Evolutionary conservation across 2,888 invertebrate genomes (phyloP).

Genomic region (Strigamia crassipes): DNA sequence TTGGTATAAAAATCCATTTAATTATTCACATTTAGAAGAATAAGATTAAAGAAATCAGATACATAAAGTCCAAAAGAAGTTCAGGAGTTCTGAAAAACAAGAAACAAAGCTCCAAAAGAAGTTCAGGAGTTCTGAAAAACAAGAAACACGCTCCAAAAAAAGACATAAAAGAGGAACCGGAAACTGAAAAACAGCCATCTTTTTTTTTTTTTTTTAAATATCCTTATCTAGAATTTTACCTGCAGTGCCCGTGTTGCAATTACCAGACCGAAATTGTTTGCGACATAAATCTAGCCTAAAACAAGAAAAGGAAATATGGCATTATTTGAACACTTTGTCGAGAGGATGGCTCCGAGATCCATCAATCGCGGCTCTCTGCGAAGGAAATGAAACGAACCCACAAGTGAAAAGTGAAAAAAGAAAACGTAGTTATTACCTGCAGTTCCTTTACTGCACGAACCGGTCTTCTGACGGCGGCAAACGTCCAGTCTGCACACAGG

Average conservation of each 20-base stretch:
- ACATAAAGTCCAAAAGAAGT: neutral
- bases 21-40: neutral
- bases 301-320: neutral
- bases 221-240: conserved; percentile 68
- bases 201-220: neutral
- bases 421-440: conserved; percentile 74
- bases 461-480: conserved; percentile 95
- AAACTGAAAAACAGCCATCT: neutral
- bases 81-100: neutral
- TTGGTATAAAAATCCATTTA: neutral
- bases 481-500: conserved; percentile 98
- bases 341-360: neutral
- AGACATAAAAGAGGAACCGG: conserved; percentile 7
- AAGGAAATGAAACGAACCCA: conserved; percentile 37
- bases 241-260: conserved; percentile 98
- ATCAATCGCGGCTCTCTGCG: neutral
- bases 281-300: conserved; percentile 98
- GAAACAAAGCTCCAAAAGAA: neutral
- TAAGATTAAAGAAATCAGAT: neutral
- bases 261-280: conserved; percentile 89
- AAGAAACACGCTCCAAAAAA: neutral
- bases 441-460: conserved; percentile 96
- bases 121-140: neutral
- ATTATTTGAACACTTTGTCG: neutral
- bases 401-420: conserved; percentile 13